phyloP scores from a whole-genome alignment of 2,113 vertebrate species.

The Halichoeres trimaculatus region DNA sequence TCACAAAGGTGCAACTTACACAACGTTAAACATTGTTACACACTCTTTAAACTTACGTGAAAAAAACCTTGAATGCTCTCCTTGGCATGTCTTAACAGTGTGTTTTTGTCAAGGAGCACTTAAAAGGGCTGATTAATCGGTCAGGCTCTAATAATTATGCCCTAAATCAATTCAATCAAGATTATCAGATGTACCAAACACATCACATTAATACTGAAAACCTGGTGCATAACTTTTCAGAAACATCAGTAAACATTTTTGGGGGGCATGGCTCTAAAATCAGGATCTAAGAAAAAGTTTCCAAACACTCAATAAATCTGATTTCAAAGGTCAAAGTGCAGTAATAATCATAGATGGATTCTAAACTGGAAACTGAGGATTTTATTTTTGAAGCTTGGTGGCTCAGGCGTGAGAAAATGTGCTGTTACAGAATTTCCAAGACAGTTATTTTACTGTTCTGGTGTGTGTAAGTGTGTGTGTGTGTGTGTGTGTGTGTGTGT shows the following conservation, averaged over 20 bases:
- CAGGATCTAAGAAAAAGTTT: neutral
- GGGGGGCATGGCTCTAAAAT: neutral
- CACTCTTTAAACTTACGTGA: too few species aligned
- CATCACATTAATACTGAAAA: neutral
- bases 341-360: neutral
- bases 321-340: neutral
- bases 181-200: neutral
- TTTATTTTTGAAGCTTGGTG: neutral
- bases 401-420: neutral
- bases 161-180: neutral
- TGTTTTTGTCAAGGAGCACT: too few species aligned
- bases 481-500: neutral
- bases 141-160: too few species aligned
- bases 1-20: too few species aligned
- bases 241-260: neutral
- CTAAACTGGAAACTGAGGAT: neutral
- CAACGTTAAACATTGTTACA: too few species aligned
- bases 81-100: too few species aligned
- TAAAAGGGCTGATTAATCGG: too few species aligned
- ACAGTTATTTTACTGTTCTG: neutral
- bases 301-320: neutral
- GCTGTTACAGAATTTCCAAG: neutral
- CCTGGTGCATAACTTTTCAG: neutral
- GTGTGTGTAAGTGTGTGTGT: neutral
- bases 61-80: too few species aligned